Base-by-base conservation (phyloP, 2,797 vertebrate genomes). In the Manis crassicaudata region DNA sequence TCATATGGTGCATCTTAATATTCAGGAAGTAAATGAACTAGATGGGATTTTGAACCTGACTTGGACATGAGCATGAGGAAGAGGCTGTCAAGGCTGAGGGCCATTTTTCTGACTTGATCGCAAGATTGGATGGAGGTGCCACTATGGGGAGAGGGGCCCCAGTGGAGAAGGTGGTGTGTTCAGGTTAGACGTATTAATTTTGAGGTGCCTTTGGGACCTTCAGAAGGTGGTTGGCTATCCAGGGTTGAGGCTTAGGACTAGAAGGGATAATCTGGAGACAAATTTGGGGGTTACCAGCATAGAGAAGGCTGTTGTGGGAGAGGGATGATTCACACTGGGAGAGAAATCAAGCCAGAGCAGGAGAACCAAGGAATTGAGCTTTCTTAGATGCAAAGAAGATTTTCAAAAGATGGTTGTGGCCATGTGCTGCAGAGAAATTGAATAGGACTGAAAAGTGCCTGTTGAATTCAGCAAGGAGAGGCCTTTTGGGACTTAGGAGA, bases 341-440 rank as follows among this genome's bases (percentile, higher is more conserved):
- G 56, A 73, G 35, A 32, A 52, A n/a, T 27, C 0, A 52, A 88
- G 73, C 29, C 40, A 7, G 35, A 62, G 93, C 58, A 62, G 56
- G 82, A 90, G 46, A 88, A 21, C 54, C 13, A 27, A 56, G 43
- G 72, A 12, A 43, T 40, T 27, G 70, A 79, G 35, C 23, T 89
- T 92, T 67, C 52, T 96, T 82, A 95, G 52, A 83, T 80, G 17
- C 21, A 21, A 92, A 75, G 82, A 94, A 75, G 35, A 56, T 40
- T 93, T 93, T 72, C 13, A 43, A 83, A 63, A 89, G 29, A 80
- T 18, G 46, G 43, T 50, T 88, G 58, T 85, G 81, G 25, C 65
- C n/a, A 1, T 21, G 8, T 75, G 29, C 46, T 79, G n/a, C 70
- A 68, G 68, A 68, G 76, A 90, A 73, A 58, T 27, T 5, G 32